These are phyloP conservation scores for Phania funesta DNA, from an alignment of 2,888 invertebrate species.

Conservation along the genomic window DNA sequence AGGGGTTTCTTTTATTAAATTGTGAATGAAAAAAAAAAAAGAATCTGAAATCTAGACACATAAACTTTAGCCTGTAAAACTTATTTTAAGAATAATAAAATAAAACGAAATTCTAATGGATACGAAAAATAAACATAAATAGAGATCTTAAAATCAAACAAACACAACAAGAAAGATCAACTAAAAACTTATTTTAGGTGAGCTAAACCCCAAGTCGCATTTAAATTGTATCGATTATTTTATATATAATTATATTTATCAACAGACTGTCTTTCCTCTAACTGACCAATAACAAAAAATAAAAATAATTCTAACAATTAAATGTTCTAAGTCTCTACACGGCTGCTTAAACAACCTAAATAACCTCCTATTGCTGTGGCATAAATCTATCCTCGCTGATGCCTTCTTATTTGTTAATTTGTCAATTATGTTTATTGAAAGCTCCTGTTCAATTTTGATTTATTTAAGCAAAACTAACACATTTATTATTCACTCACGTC, in stretches of 20 bases:
- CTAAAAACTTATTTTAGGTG: slow-evolving; percentile 75
- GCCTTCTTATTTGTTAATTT: no score
- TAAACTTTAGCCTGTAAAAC: slow-evolving; percentile 66
- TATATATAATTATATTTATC: neutral
- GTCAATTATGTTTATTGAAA: neutral
- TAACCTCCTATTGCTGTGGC: no score
- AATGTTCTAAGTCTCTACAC: no score
- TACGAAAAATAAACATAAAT: slow-evolving; percentile 26
- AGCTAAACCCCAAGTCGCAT: slow-evolving; percentile 80
- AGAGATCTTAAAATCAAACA: slow-evolving; percentile 46
- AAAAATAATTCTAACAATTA: no score
- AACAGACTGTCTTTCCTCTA: neutral
- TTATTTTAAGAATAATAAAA: slow-evolving; percentile 68
- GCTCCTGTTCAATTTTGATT: neutral
- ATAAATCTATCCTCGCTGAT: no score
- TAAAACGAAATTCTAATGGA: slow-evolving; percentile 66
- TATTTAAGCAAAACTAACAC: slow-evolving; percentile 33
- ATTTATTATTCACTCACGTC: neutral
- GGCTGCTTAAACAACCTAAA: no score
- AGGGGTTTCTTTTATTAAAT: slow-evolving; percentile 68
- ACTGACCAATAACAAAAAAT: no score
- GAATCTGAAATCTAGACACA: slow-evolving; percentile 65
- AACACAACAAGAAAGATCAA: slow-evolving; percentile 51
- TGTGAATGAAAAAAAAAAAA: slow-evolving; percentile 54
- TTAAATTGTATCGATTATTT: slow-evolving; percentile 2